A percentile compares a stretch with the other conserved stretches of the same genome.
Evolutionary conservation across 2,113 vertebrate genomes (phyloP).

Genomic region (Hyla sarda): DNA sequence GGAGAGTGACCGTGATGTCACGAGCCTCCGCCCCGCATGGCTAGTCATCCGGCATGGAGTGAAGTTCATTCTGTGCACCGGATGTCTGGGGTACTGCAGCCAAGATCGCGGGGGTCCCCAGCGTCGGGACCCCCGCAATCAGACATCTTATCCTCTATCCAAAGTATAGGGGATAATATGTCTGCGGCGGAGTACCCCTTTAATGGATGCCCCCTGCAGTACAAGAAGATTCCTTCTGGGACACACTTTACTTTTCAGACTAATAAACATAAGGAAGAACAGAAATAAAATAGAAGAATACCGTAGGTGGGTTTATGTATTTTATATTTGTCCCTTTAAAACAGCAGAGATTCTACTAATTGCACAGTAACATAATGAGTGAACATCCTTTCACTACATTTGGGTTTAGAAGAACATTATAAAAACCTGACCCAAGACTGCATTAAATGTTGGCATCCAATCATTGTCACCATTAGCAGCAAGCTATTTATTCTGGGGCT

Average conservation of each 20-base stretch:
- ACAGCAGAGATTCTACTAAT: not conserved
- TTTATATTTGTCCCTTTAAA: not conserved
- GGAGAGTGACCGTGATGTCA: too few species aligned
- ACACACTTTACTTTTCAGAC: not conserved
- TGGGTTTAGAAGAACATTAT: not conserved
- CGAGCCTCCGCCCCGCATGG: too few species aligned
- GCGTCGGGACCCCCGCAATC: too few species aligned
- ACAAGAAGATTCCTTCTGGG: too few species aligned
- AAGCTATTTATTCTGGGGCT: conserved; percentile 10
- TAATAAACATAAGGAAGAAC: not conserved
- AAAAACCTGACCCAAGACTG: not conserved
- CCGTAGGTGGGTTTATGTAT: not conserved
- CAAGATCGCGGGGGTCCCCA: too few species aligned
- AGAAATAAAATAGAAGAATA: not conserved
- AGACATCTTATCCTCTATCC: too few species aligned
- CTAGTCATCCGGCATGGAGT: too few species aligned
- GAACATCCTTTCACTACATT: not conserved
- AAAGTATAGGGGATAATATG: too few species aligned
- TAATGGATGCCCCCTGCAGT: not conserved
- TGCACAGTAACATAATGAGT: not conserved
- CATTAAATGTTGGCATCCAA: conserved; percentile 1
- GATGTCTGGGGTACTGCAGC: too few species aligned
- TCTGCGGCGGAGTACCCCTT: too few species aligned
- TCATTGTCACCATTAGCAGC: not conserved
- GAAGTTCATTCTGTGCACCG: too few species aligned